phyloP scores from a whole-genome alignment of 2,797 vertebrate species.

The Adelosebastes latens region DNA sequence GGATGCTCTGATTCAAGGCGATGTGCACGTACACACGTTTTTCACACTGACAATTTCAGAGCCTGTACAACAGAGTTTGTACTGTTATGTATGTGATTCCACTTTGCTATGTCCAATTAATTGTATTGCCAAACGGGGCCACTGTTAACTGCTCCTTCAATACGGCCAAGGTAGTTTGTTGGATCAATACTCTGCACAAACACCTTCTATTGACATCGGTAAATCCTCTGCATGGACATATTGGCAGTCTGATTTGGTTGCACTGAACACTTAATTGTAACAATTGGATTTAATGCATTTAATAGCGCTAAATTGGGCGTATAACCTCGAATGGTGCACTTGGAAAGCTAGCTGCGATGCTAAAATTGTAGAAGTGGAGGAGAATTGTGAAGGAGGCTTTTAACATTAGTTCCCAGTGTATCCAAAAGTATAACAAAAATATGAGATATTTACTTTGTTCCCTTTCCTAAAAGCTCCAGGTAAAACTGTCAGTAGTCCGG shows the following conservation, averaged over 20 bases:
- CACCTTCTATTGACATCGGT: not conserved
- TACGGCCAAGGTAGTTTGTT: not conserved
- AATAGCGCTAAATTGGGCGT: not conserved
- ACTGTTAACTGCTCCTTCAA: not conserved
- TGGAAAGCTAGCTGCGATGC: not conserved
- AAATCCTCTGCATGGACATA: not conserved
- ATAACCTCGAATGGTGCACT: not conserved
- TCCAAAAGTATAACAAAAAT: not conserved
- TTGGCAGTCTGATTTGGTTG: not conserved
- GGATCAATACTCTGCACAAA: not conserved
- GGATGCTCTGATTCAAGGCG: not conserved
- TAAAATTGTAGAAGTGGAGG: not conserved
- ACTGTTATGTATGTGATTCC: not conserved
- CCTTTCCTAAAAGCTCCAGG: not conserved
- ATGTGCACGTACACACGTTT: not conserved
- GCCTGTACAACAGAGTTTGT: not conserved
- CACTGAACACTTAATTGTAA: not conserved
- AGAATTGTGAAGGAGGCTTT: not conserved
- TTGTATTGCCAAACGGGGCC: not conserved
- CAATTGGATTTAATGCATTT: not conserved
- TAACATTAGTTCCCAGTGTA: not conserved
- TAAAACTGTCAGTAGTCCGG: not conserved
- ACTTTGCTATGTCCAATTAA: not conserved
- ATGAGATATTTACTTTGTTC: not conserved
- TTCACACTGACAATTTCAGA: not conserved